These are phyloP conservation scores for Notodonta ziczac DNA, from an alignment of 2,888 invertebrate genomes.

Conservation along the genomic window DNA sequence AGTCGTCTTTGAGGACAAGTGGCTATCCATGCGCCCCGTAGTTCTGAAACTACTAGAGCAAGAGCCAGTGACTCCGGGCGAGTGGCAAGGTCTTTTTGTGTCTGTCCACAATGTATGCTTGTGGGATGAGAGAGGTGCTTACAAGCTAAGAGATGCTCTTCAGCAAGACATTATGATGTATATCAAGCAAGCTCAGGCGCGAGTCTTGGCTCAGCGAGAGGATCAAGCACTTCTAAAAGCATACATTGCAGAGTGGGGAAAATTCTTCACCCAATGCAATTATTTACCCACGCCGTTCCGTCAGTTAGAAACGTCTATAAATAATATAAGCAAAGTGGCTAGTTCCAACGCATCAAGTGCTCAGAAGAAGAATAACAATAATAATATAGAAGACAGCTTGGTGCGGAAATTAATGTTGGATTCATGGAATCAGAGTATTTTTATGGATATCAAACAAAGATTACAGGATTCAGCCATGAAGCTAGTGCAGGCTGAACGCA, in stretches of 20 bases:
- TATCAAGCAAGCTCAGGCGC: conserved; percentile 95
- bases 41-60: conserved; percentile 97
- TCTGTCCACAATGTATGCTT: conserved; percentile 97
- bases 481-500: conserved; percentile 97
- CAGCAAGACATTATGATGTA: conserved; percentile 97
- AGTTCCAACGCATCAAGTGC: conserved; percentile 70
- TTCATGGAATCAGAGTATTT: conserved; percentile 99
- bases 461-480: conserved; percentile 98
- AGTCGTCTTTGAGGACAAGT: conserved; percentile 97
- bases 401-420: conserved; percentile 98
- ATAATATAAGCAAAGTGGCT: conserved; percentile 78
- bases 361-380: conserved; percentile 80
- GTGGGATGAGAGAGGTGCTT: conserved; percentile 98
- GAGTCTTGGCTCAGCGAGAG: conserved; percentile 95
- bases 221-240: conserved; percentile 98
- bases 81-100: conserved; percentile 99
- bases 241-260: conserved; percentile 99
- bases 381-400: conserved; percentile 93
- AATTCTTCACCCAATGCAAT: conserved; percentile 98
- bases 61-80: conserved; percentile 95
- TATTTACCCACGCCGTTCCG: conserved; percentile 98
- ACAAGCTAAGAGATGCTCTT: conserved; percentile 93
- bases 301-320: conserved; percentile 94
- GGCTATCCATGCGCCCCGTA: conserved; percentile 97
- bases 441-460: conserved; percentile 96